Percentiles rank a stretch among this genome's conserved stretches.
These are phyloP conservation scores for Sternarchorhynchus goeldii DNA, from an alignment of 2,797 vertebrate species.

Conservation along the genomic window DNA sequence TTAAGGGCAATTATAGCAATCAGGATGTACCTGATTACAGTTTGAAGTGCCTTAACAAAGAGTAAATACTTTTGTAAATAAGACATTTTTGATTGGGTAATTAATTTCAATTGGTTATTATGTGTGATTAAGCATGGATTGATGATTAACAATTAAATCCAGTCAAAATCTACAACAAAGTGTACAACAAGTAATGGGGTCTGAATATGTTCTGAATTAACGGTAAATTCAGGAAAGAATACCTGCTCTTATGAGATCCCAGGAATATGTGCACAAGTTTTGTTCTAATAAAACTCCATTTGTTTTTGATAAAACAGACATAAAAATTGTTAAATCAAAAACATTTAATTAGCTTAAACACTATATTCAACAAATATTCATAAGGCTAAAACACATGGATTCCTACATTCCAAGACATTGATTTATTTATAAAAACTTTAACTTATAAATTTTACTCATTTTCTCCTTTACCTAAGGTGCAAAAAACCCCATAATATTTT, in stretches of 20 bases:
- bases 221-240: too few species aligned
- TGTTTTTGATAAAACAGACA: neutral
- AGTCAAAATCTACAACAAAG: too few species aligned
- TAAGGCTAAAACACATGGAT: conserved; percentile 21
- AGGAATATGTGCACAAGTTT: neutral
- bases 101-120: too few species aligned
- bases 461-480: conserved; percentile 27
- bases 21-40: too few species aligned
- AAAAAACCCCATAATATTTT: conserved; percentile 19
- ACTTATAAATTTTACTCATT: neutral
- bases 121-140: too few species aligned
- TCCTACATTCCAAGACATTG: neutral
- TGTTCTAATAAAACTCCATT: neutral
- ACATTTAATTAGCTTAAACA: conserved; percentile 33
- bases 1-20: too few species aligned
- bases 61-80: too few species aligned
- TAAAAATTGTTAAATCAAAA: conserved; percentile 34
- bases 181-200: too few species aligned
- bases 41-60: too few species aligned
- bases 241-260: neutral
- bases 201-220: too few species aligned
- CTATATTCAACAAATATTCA: conserved; percentile 7
- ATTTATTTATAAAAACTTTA: conserved; percentile 17
- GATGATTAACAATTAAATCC: too few species aligned
- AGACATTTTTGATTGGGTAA: too few species aligned